These are phyloP conservation scores for Scelioninae gen. 1 DNA, from an alignment of 2,888 invertebrate genomes.

Conservation along the genomic window DNA sequence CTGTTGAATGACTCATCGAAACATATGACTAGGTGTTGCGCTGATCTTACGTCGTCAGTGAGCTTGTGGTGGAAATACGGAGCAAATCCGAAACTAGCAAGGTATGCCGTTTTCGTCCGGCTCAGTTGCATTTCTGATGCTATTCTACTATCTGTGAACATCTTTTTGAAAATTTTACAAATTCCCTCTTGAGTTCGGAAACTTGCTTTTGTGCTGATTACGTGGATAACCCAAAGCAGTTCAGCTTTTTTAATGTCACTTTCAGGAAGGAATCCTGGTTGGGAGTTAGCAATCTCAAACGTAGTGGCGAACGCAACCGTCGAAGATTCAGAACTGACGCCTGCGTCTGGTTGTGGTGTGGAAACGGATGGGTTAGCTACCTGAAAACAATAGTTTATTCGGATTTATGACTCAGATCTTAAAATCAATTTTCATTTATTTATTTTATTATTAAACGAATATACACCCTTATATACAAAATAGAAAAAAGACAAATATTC, in stretches of 20 bases:
- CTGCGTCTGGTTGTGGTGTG: background rate
- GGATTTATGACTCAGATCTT: too few species aligned
- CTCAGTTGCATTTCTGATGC: conserved; percentile 32
- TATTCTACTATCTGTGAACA: conserved; percentile 22
- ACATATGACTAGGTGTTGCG: conserved; percentile 21
- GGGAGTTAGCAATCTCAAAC: background rate
- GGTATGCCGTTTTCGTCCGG: conserved; percentile 30
- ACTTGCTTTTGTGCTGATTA: conserved; percentile 25
- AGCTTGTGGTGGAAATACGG: conserved; percentile 32
- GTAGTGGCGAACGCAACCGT: background rate
- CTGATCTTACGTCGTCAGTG: conserved; percentile 9
- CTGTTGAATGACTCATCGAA: conserved; percentile 31
- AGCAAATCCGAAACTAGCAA: conserved; percentile 31
- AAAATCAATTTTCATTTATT: too few species aligned
- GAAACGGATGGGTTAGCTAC: background rate
- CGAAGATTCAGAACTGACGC: background rate
- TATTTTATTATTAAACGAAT: too few species aligned
- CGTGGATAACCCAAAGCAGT: conserved; percentile 26
- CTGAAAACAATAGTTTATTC: conserved; percentile 6
- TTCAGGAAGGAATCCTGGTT: conserved; percentile 7
- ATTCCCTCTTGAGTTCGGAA: conserved; percentile 27
- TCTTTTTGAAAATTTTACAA: conserved; percentile 11
- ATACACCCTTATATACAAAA: too few species aligned
- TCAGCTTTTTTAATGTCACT: conserved; percentile 5
- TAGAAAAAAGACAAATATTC: too few species aligned